Evolutionary conservation across 2,113 vertebrate species (phyloP).

Genomic region (Nothobranchius furzeri): DNA sequence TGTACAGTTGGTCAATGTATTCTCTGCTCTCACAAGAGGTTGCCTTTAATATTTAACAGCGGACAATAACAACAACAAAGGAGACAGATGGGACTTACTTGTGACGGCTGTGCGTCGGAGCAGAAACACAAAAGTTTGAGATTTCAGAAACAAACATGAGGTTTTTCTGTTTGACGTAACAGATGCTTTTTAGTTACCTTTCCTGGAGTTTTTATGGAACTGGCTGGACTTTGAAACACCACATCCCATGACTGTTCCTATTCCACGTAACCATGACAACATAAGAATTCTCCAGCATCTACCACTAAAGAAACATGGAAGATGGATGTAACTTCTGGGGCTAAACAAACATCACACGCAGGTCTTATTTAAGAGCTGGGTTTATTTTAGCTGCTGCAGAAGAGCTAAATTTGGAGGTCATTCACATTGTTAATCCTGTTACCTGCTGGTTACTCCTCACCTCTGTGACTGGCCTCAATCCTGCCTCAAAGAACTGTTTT

Average conservation of each 20-base stretch:
- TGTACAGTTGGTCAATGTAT: background rate
- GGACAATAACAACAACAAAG: background rate
- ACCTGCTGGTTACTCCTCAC: constrained; percentile 37
- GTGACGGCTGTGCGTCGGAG: constrained; percentile 60
- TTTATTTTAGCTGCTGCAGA: constrained; percentile 9
- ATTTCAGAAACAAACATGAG: background rate
- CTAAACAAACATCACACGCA: background rate
- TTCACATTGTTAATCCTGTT: constrained; percentile 58
- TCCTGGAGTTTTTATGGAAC: constrained; percentile 69
- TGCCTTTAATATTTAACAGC: background rate
- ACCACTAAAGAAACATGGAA: no score
- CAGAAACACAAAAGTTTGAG: background rate
- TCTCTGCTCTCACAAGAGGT: background rate
- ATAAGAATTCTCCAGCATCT: background rate
- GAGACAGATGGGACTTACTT: constrained; percentile 61
- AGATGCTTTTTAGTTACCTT: constrained; percentile 63
- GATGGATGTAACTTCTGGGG: background rate
- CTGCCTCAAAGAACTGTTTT: constrained; percentile 33
- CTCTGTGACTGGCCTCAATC: constrained; percentile 66
- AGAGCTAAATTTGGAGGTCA: constrained; percentile 16
- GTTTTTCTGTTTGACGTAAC: no score
- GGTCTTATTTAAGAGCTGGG: background rate
- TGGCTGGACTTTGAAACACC: constrained; percentile 76
- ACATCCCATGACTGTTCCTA: constrained; percentile 80
- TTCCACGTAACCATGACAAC: constrained; percentile 19